Evolutionary conservation across 2,113 vertebrate species (phyloP).

Genomic region (Calidris pygmaea): DNA sequence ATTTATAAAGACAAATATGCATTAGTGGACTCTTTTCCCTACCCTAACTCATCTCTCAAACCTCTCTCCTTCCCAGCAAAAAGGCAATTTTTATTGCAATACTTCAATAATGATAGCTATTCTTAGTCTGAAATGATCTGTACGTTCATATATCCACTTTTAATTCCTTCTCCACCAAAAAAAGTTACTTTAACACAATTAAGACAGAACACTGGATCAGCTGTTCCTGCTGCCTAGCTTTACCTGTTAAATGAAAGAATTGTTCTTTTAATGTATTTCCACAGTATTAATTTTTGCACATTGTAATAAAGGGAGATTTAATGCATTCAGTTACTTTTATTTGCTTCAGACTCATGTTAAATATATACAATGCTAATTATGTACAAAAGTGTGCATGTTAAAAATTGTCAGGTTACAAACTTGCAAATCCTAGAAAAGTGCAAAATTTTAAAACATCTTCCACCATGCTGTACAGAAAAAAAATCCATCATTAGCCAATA

Average conservation of each 20-base stretch:
- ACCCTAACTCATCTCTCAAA: accelerated
- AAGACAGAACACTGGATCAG: neutral
- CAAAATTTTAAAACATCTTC: slow-evolving; percentile 84
- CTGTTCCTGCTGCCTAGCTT: neutral
- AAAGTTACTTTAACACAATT: neutral
- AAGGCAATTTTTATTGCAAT: neutral
- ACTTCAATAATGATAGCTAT: neutral
- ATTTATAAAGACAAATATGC: neutral
- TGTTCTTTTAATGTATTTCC: neutral
- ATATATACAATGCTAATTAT: slow-evolving; percentile 91
- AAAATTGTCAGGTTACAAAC: slow-evolving; percentile 87
- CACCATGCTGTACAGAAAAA: slow-evolving; percentile 93
- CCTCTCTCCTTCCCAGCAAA: neutral
- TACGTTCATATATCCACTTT: neutral
- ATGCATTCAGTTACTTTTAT: slow-evolving; percentile 69
- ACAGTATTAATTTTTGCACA: neutral
- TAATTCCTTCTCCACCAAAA: neutral
- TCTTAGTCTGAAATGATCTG: neutral
- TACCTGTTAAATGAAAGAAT: neutral
- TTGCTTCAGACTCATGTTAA: slow-evolving; percentile 83
- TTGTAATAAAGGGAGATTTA: slow-evolving; percentile 47
- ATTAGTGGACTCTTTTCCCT: neutral
- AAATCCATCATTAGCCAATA: slow-evolving; percentile 88
- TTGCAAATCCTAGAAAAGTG: slow-evolving; percentile 91
- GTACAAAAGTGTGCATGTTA: slow-evolving; percentile 87